A percentile compares a stretch with the other conserved stretches of the same genome.
Conservation (phyloP, 2,797 vertebrate species). For the Mareca strepera region DNA sequence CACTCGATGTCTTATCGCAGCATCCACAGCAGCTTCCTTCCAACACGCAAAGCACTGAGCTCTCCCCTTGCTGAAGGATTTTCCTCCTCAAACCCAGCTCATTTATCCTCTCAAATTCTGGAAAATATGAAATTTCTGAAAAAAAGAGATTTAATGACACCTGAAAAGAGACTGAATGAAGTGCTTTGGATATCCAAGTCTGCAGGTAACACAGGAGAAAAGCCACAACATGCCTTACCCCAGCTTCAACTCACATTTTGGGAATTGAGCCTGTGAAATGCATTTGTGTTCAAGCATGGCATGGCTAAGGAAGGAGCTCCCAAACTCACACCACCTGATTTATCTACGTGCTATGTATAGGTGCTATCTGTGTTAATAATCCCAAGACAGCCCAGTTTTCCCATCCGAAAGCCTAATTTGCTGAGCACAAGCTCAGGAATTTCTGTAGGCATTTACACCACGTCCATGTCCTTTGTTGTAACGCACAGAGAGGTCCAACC, state of each 20-base stretch:
- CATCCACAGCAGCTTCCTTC: not conserved
- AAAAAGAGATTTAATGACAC: not conserved
- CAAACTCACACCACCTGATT: not conserved
- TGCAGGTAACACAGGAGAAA: not conserved
- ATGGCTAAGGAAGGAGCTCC: not conserved
- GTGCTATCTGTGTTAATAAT: not conserved
- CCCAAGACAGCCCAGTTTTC: not conserved
- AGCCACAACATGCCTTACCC: not conserved
- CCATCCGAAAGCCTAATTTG: not conserved
- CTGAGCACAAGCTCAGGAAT: not conserved
- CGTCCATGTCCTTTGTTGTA: not conserved
- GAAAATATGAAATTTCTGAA: not conserved
- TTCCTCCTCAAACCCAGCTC: not conserved
- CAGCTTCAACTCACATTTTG: not conserved
- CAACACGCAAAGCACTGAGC: not conserved
- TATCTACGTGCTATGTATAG: accelerated
- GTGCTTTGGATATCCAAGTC: not conserved
- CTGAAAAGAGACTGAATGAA: not conserved
- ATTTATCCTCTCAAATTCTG: not conserved
- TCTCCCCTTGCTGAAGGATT: not conserved
- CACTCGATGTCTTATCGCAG: accelerated
- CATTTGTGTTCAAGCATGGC: not conserved
- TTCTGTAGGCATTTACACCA: not conserved
- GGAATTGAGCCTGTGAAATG: not conserved
- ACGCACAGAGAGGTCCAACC: not conserved